Evolutionary conservation across 2,888 invertebrate genomes (phyloP).

Genomic region (Autographa pulchrina): DNA sequence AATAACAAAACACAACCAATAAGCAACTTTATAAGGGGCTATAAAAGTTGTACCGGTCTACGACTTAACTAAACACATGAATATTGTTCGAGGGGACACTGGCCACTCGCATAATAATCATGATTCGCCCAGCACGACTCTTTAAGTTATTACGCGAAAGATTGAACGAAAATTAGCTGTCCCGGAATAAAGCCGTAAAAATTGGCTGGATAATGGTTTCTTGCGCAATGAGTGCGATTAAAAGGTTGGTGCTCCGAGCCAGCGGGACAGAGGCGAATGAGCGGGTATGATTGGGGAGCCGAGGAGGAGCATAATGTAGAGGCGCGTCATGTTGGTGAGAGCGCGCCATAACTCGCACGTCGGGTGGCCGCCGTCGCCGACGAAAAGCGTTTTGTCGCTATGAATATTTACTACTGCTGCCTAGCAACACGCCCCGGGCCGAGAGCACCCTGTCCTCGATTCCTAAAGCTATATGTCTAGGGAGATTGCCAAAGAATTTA

Average conservation of each 20-base stretch:
- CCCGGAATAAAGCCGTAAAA: conserved; percentile 74
- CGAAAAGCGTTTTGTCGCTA: conserved; percentile 82
- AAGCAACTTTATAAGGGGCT: conserved; percentile 66
- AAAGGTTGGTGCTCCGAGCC: conserved; percentile 67
- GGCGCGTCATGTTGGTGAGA: conserved; percentile 70
- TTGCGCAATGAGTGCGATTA: conserved; percentile 68
- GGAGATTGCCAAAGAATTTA: conserved; percentile 7
- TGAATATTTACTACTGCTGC: conserved; percentile 81
- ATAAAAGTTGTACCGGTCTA: conserved; percentile 69
- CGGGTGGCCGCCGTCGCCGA: conserved; percentile 78
- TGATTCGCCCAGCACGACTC: conserved; percentile 82
- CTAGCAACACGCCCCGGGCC: conserved; percentile 69
- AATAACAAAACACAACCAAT: conserved; percentile 64
- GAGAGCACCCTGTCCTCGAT: conserved; percentile 46
- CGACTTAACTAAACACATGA: conserved; percentile 73
- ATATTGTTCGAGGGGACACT: conserved; percentile 73
- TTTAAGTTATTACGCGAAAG: conserved; percentile 79
- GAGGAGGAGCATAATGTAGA: conserved; percentile 62
- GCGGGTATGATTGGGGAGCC: conserved; percentile 40
- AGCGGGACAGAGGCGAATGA: conserved; percentile 39
- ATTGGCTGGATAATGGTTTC: conserved; percentile 65
- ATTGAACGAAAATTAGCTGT: conserved; percentile 79
- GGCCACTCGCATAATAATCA: conserved; percentile 78
- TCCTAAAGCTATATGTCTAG: conserved; percentile 11
- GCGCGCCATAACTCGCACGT: conserved; percentile 79